Percentiles rank a stretch among this genome's conserved stretches.
Conservation (phyloP, 2,888 invertebrate genomes). For the Rosalia funebris region DNA sequence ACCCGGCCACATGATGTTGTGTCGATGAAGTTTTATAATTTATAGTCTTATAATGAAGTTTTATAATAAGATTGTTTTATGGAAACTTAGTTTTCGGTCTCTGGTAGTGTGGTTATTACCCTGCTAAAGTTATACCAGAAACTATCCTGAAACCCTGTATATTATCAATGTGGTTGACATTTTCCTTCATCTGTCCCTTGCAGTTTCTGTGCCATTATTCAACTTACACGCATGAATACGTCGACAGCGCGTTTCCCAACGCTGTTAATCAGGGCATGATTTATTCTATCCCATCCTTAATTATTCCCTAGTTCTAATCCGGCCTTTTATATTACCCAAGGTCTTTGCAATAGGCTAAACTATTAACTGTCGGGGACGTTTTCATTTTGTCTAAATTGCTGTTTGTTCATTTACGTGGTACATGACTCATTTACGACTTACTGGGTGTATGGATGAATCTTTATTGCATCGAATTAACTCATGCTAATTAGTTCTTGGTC, state of each 20-base stretch:
- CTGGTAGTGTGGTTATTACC: too few relatives aligned
- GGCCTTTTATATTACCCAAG: slow-evolving; percentile 13
- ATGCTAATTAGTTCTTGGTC: slow-evolving; percentile 35
- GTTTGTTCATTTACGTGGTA: slow-evolving; percentile 22
- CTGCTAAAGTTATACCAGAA: too few relatives aligned
- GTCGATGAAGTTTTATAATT: too few relatives aligned
- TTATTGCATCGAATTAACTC: slow-evolving; percentile 11
- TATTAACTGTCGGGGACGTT: slow-evolving; percentile 27
- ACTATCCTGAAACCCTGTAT: too few relatives aligned
- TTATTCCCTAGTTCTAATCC: slow-evolving; percentile 17
- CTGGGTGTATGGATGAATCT: slow-evolving; percentile 1
- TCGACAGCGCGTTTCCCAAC: background rate
- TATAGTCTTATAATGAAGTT: too few relatives aligned
- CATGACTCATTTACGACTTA: slow-evolving; percentile 26
- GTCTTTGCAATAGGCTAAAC: slow-evolving; percentile 17
- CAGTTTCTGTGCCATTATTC: background rate
- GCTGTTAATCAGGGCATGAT: slow-evolving; percentile 4
- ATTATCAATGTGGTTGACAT: too few relatives aligned
- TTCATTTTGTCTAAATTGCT: slow-evolving; percentile 20
- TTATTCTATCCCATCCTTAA: slow-evolving; percentile 17
- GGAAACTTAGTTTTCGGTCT: too few relatives aligned
- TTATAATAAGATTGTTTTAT: too few relatives aligned
- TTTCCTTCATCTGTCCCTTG: background rate
- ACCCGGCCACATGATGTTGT: too few relatives aligned
- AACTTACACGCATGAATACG: background rate